Conservation (phyloP, 2,888 invertebrate genomes). For the Buathra laborator region DNA sequence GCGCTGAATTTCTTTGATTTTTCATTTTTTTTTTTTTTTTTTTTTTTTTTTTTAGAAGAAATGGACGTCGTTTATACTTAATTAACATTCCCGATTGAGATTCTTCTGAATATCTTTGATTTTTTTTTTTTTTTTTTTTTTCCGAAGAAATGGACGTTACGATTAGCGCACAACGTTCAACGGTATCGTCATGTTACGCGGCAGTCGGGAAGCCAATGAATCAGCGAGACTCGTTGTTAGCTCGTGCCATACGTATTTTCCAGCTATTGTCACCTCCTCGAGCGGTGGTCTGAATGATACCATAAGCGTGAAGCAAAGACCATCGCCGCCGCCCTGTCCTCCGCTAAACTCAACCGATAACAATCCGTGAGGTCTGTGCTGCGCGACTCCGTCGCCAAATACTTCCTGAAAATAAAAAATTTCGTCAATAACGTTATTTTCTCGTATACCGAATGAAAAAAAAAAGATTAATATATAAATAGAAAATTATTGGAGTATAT, state of each 20-base stretch:
- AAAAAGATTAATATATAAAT: too few species aligned
- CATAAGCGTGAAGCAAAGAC: constrained; percentile 92
- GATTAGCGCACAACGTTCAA: constrained; percentile 92
- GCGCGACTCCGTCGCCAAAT: constrained; percentile 94
- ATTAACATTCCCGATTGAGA: constrained; percentile 5
- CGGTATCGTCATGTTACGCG: constrained; percentile 92
- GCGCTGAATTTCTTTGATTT: too few species aligned
- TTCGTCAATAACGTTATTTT: background rate
- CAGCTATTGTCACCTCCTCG: constrained; percentile 94
- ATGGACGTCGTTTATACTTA: background rate
- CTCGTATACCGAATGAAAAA: too few species aligned
- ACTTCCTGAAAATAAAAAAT: constrained; percentile 87
- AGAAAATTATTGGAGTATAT: too few species aligned
- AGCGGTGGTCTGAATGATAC: constrained; percentile 94
- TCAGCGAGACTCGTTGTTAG: constrained; percentile 90
- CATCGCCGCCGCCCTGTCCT: constrained; percentile 89
- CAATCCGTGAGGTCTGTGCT: constrained; percentile 93
- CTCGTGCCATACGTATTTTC: constrained; percentile 96
- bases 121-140: constrained; percentile 24
- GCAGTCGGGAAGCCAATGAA: constrained; percentile 89
- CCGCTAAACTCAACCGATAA: constrained; percentile 91
- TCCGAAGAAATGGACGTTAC: background rate
- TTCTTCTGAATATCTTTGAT: background rate
- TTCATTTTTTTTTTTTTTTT: too few species aligned
- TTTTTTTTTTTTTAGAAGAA: too few species aligned